Evolutionary conservation across 2,797 vertebrate genomes (phyloP).

Genomic region (Parotocinclus haroldoi): DNA sequence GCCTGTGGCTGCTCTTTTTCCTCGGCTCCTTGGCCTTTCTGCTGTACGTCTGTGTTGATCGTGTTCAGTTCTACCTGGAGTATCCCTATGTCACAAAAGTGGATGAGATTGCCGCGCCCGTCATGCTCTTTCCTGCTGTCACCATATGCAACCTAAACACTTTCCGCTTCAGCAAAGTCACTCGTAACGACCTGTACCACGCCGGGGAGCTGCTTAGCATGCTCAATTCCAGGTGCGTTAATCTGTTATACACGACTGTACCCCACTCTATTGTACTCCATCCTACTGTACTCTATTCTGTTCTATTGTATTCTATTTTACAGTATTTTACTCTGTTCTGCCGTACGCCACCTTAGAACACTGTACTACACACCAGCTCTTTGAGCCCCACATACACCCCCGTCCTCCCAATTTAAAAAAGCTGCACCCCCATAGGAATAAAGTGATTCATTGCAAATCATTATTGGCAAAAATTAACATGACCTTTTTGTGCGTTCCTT

Average conservation of each 20-base stretch:
- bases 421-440: too few relatives aligned
- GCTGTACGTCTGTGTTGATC: slow-evolving; percentile 88
- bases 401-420: too few relatives aligned
- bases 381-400: too few relatives aligned
- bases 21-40: slow-evolving; percentile 86
- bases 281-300: not conserved
- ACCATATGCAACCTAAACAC: slow-evolving; percentile 98
- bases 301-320: too few relatives aligned
- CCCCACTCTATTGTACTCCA: not conserved
- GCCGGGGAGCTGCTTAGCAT: slow-evolving; percentile 93
- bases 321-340: too few relatives aligned
- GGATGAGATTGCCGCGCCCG: slow-evolving; percentile 85
- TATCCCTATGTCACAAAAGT: slow-evolving; percentile 96
- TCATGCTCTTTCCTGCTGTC: slow-evolving; percentile 90
- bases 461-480: too few relatives aligned
- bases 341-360: too few relatives aligned
- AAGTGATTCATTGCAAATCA: too few relatives aligned
- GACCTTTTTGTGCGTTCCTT: too few relatives aligned
- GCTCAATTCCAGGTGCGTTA: slow-evolving; percentile 90
- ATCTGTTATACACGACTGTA: slow-evolving; percentile 33
- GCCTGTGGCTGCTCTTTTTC: slow-evolving; percentile 90
- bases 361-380: too few relatives aligned
- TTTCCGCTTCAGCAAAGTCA: slow-evolving; percentile 93
- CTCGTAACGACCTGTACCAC: slow-evolving; percentile 96
- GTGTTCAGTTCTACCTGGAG: slow-evolving; percentile 94